Evolutionary conservation across 1,140 invertebrate genomes (phyloP).

Genomic region (Drosophila auraria): DNA sequence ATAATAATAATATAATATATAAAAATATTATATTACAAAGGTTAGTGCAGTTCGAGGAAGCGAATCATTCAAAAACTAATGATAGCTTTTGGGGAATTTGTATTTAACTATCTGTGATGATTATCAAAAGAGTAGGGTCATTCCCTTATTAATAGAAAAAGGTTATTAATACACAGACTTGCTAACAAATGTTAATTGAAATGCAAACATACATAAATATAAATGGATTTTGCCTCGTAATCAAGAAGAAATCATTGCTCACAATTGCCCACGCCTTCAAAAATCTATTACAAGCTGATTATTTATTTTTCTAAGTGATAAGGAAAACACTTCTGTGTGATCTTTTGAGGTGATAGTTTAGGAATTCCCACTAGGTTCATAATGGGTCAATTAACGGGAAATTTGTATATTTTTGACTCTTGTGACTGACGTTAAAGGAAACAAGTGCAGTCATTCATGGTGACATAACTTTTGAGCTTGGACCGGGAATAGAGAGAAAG

Average conservation of each 20-base stretch:
- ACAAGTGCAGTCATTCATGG: constrained; percentile 6
- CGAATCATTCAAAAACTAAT: neutral
- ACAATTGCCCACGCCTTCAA: constrained; percentile 1
- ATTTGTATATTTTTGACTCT: constrained; percentile 7
- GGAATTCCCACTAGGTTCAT: constrained; percentile 11
- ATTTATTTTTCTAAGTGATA: constrained; percentile 14
- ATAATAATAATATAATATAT: neutral
- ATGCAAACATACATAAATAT: neutral
- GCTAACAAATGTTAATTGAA: neutral
- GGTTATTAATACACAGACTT: neutral
- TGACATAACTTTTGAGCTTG: constrained; percentile 25
- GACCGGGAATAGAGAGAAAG: neutral
- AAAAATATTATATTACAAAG: constrained; percentile 19
- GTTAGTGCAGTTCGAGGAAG: neutral
- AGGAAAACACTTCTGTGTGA: constrained; percentile 4
- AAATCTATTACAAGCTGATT: constrained; percentile 3
- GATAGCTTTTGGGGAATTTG: neutral
- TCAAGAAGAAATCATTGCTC: neutral
- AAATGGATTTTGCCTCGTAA: neutral
- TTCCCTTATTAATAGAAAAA: neutral
- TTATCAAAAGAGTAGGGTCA: too few relatives aligned
- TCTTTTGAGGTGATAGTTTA: neutral
- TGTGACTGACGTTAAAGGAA: constrained; percentile 3
- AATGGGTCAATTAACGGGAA: constrained; percentile 5
- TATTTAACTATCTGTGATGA: neutral